A percentile compares a stretch with the other conserved stretches of the same genome.
Evolutionary conservation across 2,797 vertebrate species (phyloP).

Genomic region (Tokudaia tokunoshimensis): DNA sequence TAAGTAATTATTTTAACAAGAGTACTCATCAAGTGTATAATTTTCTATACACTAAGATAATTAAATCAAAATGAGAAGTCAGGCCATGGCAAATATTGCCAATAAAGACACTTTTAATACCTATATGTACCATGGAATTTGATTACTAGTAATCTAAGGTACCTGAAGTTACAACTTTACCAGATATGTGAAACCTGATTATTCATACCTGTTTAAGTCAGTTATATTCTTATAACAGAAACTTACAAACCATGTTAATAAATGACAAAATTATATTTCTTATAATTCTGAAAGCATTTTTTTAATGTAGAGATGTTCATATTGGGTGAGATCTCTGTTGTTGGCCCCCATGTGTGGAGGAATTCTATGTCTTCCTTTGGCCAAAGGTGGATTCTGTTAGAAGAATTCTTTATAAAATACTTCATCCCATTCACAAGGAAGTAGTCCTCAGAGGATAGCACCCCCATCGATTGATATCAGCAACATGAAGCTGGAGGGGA

Average conservation of each 20-base stretch:
- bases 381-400: neutral
- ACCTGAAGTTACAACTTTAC: neutral
- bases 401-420: neutral
- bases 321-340: neutral
- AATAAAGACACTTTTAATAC: neutral
- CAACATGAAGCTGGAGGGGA: neutral
- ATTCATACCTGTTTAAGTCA: neutral
- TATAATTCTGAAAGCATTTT: neutral
- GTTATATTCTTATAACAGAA: neutral
- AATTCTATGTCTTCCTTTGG: neutral
- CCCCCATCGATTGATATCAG: fast-evolving
- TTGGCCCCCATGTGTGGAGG: neutral
- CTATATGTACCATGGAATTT: neutral
- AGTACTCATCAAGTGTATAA: neutral
- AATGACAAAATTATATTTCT: neutral
- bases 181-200: neutral
- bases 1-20: neutral
- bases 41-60: neutral
- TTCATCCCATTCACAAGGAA: neutral
- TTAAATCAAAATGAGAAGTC: neutral
- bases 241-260: neutral
- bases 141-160: neutral
- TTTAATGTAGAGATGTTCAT: fast-evolving
- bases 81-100: neutral
- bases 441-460: neutral